phyloP scores from a whole-genome alignment of 2,113 vertebrate genomes.

The Sylvia atricapilla region DNA sequence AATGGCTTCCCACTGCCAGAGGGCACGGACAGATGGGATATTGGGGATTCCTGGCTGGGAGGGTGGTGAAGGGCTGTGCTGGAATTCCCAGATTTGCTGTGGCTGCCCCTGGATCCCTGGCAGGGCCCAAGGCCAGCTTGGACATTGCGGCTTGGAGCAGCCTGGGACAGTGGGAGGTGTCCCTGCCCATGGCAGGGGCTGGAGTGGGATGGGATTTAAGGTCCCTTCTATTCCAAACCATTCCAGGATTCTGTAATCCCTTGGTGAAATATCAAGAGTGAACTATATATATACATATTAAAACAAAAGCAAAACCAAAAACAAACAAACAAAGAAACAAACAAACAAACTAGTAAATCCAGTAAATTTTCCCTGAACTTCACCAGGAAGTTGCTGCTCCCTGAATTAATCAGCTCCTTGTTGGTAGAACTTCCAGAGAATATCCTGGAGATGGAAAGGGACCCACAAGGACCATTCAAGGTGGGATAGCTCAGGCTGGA shows the following conservation, averaged over 20 bases:
- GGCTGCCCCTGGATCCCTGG: neutral
- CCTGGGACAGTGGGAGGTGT: neutral
- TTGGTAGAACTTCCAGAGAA: neutral
- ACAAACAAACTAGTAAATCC: no score
- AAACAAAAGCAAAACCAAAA: no score
- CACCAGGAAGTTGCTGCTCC: neutral
- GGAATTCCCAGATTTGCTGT: neutral
- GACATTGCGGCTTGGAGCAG: rapidly evolving
- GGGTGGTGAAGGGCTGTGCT: neutral
- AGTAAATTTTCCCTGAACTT: neutral
- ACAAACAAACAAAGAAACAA: no score
- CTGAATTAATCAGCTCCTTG: rapidly evolving
- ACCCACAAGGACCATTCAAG: neutral
- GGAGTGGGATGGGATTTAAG: neutral
- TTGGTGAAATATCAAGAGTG: neutral
- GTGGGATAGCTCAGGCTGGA: neutral
- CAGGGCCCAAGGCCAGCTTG: neutral
- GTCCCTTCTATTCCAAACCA: neutral
- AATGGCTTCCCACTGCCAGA: neutral
- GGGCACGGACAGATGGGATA: neutral
- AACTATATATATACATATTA: no score
- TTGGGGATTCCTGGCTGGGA: neutral
- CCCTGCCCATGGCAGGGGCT: no score
- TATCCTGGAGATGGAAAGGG: neutral
- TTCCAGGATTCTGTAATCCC: rapidly evolving